phyloP scores from a whole-genome alignment of 2,113 vertebrate genomes.

The Pavo muticus region DNA sequence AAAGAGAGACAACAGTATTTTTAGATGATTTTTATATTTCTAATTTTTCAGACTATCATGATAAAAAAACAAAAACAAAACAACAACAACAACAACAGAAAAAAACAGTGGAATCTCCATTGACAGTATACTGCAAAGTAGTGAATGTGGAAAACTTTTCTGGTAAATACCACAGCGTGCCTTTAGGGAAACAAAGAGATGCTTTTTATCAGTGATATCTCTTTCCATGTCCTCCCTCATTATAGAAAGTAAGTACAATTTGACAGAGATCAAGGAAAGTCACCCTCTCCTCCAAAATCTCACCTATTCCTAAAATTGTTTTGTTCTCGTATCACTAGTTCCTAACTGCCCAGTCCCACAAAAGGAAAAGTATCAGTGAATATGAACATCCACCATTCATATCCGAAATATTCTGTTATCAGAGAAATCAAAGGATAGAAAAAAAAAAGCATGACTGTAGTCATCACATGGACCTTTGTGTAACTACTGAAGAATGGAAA shows the following conservation, averaged over 20 bases:
- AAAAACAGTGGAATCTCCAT: background rate
- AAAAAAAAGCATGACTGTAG: too few relatives aligned
- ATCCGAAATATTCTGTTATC: background rate
- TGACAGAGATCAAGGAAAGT: background rate
- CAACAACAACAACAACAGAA: too few relatives aligned
- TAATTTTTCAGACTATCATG: background rate
- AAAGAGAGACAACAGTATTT: background rate
- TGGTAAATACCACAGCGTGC: background rate
- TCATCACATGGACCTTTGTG: background rate
- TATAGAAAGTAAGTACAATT: background rate
- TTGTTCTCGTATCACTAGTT: background rate
- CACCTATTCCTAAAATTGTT: background rate
- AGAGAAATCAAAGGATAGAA: background rate
- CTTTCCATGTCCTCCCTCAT: background rate
- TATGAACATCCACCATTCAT: background rate
- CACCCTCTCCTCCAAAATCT: background rate
- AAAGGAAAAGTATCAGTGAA: background rate
- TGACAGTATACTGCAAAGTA: background rate
- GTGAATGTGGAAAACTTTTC: background rate
- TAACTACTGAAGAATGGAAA: background rate
- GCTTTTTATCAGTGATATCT: background rate
- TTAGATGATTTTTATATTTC: background rate
- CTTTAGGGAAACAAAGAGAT: background rate
- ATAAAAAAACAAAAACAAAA: too few relatives aligned
- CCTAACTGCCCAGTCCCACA: background rate